phyloP scores from a whole-genome alignment of 1,140 invertebrate species.

The Tribolium madens region DNA sequence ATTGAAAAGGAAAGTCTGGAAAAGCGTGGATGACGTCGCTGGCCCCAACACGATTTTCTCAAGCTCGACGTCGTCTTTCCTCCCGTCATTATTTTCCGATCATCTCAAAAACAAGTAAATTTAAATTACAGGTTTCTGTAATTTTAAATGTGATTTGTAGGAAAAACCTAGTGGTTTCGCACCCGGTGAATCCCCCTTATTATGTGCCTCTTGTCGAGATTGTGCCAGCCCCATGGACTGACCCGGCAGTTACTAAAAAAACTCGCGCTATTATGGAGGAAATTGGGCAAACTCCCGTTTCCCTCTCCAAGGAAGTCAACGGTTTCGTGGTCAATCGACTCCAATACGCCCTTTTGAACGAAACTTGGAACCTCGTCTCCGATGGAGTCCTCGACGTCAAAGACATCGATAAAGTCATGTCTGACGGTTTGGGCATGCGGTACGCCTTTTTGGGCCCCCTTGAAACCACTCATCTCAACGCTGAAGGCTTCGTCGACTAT shows the following conservation, averaged over 20 bases:
- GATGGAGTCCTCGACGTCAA: conserved; percentile 86
- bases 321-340: conserved; percentile 96
- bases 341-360: conserved; percentile 95
- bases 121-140: neutral
- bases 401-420: conserved; percentile 95
- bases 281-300: conserved; percentile 92
- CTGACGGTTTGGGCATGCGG: conserved; percentile 92
- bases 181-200: conserved; percentile 97
- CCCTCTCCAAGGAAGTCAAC: conserved; percentile 85
- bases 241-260: conserved; percentile 73
- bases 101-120: conserved; percentile 78
- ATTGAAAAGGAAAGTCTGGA: conserved; percentile 86
- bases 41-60: conserved; percentile 82
- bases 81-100: conserved; percentile 87
- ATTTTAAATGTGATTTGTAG: conserved; percentile 47
- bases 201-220: conserved; percentile 95
- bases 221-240: conserved; percentile 92
- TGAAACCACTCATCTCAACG: conserved; percentile 95
- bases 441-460: conserved; percentile 96
- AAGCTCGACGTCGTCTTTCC: conserved; percentile 92
- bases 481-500: conserved; percentile 85
- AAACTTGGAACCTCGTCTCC: conserved; percentile 90
- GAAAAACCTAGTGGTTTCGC: conserved; percentile 74
- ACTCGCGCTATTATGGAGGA: conserved; percentile 82
- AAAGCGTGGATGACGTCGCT: conserved; percentile 80